Conservation (phyloP, 2,113 vertebrate species). For the Gymnocephalus cernua region DNA sequence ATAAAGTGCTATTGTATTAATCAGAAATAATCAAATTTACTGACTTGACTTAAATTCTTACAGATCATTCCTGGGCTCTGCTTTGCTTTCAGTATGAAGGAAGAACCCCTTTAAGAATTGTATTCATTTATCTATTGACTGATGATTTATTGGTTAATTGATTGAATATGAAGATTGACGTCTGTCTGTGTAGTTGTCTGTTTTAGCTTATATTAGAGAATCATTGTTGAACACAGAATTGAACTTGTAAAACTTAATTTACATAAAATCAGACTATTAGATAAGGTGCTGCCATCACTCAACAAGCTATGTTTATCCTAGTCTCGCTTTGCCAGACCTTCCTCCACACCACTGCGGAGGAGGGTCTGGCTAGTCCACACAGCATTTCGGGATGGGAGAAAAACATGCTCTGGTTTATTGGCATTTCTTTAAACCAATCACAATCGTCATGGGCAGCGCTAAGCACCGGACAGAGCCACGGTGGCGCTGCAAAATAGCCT, state of each 20-base stretch:
- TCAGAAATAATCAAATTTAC: neutral
- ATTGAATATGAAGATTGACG: neutral
- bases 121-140: neutral
- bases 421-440: too few species aligned
- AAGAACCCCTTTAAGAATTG: neutral
- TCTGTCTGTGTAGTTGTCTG: too few species aligned
- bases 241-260: neutral
- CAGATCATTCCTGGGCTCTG: too few species aligned
- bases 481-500: too few species aligned
- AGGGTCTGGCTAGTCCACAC: too few species aligned
- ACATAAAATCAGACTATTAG: slow-evolving; percentile 7
- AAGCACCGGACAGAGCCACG: too few species aligned
- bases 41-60: too few species aligned
- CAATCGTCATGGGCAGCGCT: too few species aligned
- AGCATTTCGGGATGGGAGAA: too few species aligned
- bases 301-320: neutral
- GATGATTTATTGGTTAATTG: neutral
- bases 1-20: neutral
- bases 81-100: neutral
- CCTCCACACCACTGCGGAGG: neutral
- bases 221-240: neutral
- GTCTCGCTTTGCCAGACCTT: too few species aligned
- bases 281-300: neutral
- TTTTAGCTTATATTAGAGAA: neutral
- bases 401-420: too few species aligned